These are phyloP conservation scores for Pristionchus fissidentatus DNA, from an alignment of 2,888 invertebrate species.

Conservation along the genomic window DNA sequence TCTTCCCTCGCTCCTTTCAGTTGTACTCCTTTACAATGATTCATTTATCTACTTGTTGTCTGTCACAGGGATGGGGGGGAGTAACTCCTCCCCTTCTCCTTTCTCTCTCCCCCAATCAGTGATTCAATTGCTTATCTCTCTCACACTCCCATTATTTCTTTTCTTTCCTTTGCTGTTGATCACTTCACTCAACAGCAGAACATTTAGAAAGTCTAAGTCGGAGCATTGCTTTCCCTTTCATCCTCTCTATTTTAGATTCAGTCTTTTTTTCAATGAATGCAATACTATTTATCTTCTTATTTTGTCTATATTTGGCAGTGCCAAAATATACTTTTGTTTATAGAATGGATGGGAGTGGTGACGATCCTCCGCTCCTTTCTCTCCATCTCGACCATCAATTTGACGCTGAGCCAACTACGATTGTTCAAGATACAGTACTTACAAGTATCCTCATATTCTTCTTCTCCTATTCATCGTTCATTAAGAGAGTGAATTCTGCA, in stretches of 20 bases:
- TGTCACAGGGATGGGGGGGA: no score
- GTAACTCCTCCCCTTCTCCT: constrained; percentile 15
- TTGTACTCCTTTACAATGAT: background rate
- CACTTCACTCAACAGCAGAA: background rate
- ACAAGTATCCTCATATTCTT: background rate
- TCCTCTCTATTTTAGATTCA: background rate
- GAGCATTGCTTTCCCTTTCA: background rate
- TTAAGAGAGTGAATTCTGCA: constrained; percentile 8
- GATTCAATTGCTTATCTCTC: constrained; percentile 31
- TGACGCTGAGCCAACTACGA: constrained; percentile 26
- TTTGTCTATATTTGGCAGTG: background rate
- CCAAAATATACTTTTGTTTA: background rate
- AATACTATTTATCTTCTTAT: background rate
- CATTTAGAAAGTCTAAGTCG: background rate
- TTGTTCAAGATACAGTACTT: constrained; percentile 15
- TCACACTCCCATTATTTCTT: background rate
- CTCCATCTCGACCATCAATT: constrained; percentile 20
- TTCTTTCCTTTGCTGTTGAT: background rate
- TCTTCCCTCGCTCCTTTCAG: constrained; percentile 5
- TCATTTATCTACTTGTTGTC: constrained; percentile 20
- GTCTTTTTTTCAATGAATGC: background rate
- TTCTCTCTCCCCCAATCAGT: constrained; percentile 22
- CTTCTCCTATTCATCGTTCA: background rate
- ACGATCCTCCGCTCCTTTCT: constrained; percentile 16
- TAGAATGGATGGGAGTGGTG: constrained; percentile 40